Percentiles rank a stretch among this genome's conserved stretches.
Conservation (phyloP, 1,140 invertebrate genomes). For the Euschistus heros region DNA sequence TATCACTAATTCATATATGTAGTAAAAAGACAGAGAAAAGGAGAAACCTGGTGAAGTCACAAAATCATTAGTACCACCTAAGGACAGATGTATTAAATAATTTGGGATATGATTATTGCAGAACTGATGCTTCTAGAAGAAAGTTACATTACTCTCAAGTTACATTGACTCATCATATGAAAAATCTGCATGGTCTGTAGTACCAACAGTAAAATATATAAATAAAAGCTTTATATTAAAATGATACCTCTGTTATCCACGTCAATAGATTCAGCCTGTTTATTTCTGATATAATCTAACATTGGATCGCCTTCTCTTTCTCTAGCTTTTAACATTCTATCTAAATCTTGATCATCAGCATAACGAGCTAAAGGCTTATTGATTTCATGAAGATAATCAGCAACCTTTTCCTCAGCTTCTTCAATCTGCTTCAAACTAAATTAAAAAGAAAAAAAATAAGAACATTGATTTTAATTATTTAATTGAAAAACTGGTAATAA, state of each 20-base stretch:
- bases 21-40: too few relatives aligned
- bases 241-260: constrained; percentile 26
- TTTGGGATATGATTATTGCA: too few relatives aligned
- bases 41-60: too few relatives aligned
- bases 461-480: background rate
- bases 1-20: too few relatives aligned
- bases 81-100: too few relatives aligned
- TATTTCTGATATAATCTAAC: constrained; percentile 73
- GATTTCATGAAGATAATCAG: constrained; percentile 70
- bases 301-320: constrained; percentile 87
- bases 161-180: too few relatives aligned
- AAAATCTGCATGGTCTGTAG: too few relatives aligned
- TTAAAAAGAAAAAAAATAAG: constrained; percentile 21
- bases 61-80: too few relatives aligned
- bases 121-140: too few relatives aligned
- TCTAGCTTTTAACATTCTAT: constrained; percentile 57
- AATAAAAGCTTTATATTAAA: too few relatives aligned
- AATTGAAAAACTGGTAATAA: background rate
- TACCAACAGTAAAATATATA: too few relatives aligned
- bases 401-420: constrained; percentile 51
- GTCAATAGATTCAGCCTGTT: constrained; percentile 44
- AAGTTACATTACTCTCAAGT: too few relatives aligned
- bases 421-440: constrained; percentile 65
- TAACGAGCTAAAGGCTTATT: constrained; percentile 83
- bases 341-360: constrained; percentile 79